Evolutionary conservation across 2,797 vertebrate species (phyloP), one percentile per base, ranked within the genome.

Genomic region (Acanthis flammea): DNA sequence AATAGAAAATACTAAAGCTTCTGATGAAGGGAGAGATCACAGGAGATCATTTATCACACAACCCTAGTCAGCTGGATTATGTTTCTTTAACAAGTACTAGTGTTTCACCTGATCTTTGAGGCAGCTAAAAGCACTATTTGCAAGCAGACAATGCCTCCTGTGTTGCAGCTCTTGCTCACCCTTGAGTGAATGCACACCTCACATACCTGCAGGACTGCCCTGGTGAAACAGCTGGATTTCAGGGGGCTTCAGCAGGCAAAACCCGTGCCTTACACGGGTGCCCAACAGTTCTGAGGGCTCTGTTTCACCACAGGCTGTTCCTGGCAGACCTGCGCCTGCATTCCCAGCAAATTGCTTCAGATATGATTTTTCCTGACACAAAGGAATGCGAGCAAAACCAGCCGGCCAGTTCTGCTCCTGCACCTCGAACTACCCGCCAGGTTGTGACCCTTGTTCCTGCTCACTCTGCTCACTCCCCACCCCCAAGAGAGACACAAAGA

Each of bases 111-210:
- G 76, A 77, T 66, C 76, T 83, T 12, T 4, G 18, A 55, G 33
- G 44, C 61, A 83, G 37, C 70, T 67, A 88, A 81, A 88, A 84
- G 54, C 72, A 77, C 22, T 61, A 2, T 33, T 57, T 80, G 68
- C 50, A 90, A 80, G 44, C 5, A 39, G 35, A 95, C 92, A 95
- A 85, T 82, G 65, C 48, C 74, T 87, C 41, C 53, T 25, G 54
- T 94, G 84, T 92, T 55, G 35, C 42, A 74, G 50, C 10, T 45
- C 35, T 39, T 47, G 12, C 55, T 77, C 42, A 54, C 25, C 27
- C 47, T 22, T 48, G n/a, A 82, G 45, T 11, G 12, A 83, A 45
- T 47, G 75, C n/a, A 55, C 0, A 2, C 11, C 19, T 31, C 37
- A 50, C 4, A 9, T 19, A 75, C 35, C 31, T 24, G 42, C 6